These are phyloP conservation scores for Petrolisthes cinctipes DNA, from an alignment of 2,888 invertebrate genomes.

Conservation along the genomic window DNA sequence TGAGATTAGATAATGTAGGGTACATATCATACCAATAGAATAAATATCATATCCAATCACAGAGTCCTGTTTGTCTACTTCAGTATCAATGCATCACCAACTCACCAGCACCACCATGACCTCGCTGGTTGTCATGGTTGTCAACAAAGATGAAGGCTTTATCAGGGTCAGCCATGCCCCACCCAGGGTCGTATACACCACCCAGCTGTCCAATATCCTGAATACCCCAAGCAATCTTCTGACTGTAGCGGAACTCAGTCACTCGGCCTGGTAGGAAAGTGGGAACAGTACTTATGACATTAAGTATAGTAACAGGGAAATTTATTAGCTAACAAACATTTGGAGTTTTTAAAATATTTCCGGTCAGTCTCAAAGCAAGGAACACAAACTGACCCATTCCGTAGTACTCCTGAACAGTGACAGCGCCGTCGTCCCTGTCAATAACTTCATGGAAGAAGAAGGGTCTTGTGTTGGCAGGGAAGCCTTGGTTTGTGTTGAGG, in stretches of 20 bases:
- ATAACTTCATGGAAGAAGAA: conserved; percentile 63
- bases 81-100: neutral
- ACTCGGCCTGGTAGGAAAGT: conserved; percentile 67
- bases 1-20: neutral
- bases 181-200: conserved; percentile 68
- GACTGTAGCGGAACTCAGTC: conserved; percentile 72
- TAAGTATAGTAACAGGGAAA: too few species aligned
- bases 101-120: conserved; percentile 72
- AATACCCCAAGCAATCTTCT: conserved; percentile 66
- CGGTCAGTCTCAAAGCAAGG: too few species aligned
- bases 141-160: conserved; percentile 85
- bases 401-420: conserved; percentile 61
- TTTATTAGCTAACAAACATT: too few species aligned
- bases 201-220: conserved; percentile 49
- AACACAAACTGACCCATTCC: conserved; percentile 48
- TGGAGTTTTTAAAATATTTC: too few species aligned
- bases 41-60: too few species aligned
- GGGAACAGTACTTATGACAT: too few species aligned
- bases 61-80: too few species aligned
- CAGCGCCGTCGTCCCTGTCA: conserved; percentile 56
- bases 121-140: conserved; percentile 92
- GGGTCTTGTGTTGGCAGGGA: conserved; percentile 56
- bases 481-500: conserved; percentile 61
- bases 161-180: conserved; percentile 77
- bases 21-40: neutral